A percentile compares a stretch with the other conserved stretches of the same genome.
Evolutionary conservation across 2,797 vertebrate genomes (phyloP).

Genomic region (Muscicapa comitata): DNA sequence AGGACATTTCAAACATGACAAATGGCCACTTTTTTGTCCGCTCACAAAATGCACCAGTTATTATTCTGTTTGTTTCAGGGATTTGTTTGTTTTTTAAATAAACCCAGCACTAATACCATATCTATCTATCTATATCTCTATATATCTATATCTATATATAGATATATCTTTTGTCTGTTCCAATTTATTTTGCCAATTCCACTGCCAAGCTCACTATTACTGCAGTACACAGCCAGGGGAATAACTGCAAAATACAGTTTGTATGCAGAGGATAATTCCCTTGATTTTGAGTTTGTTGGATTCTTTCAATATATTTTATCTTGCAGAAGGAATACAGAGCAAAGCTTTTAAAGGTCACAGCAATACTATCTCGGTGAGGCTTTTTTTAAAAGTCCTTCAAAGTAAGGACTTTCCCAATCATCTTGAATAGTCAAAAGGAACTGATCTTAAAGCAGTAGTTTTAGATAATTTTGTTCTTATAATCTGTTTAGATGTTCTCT

Average conservation of each 20-base stretch:
- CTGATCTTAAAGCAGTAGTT: neutral
- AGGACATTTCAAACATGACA: neutral
- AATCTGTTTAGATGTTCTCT: neutral
- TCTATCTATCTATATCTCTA: too few species aligned
- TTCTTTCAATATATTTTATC: neutral
- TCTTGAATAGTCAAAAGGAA: neutral
- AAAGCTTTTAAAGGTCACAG: neutral
- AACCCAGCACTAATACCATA: neutral
- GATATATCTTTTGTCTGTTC: neutral
- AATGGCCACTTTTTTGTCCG: neutral
- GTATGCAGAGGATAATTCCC: neutral
- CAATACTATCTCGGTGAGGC: neutral
- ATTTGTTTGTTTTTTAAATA: neutral
- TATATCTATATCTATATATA: neutral
- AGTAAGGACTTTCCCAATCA: neutral
- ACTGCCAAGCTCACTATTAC: neutral
- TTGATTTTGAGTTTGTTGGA: neutral
- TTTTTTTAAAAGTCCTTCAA: neutral
- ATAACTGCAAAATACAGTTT: neutral
- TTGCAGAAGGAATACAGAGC: neutral
- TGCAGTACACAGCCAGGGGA: neutral
- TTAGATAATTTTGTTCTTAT: neutral
- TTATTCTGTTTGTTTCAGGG: neutral
- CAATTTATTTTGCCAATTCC: neutral
- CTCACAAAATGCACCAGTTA: neutral